phyloP scores from a whole-genome alignment of 2,113 vertebrate species.

The Thamnophis sirtalis region DNA sequence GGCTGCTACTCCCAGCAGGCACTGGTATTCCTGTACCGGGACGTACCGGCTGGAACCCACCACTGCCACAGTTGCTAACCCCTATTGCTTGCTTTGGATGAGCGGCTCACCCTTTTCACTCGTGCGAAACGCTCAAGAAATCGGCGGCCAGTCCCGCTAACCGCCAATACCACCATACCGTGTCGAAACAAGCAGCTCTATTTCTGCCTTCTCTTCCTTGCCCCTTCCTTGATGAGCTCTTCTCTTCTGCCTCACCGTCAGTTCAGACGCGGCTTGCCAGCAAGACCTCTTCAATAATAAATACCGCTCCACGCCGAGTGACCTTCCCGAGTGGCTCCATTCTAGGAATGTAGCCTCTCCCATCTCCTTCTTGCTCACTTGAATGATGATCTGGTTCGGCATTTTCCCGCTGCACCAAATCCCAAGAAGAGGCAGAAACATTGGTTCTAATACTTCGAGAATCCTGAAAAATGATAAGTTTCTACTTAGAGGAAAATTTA shows the following conservation, averaged over 20 bases:
- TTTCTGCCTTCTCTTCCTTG: neutral
- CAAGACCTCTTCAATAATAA: slow-evolving; percentile 33
- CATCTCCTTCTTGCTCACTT: slow-evolving; percentile 38
- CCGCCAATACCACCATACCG: too few relatives aligned
- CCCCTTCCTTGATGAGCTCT: neutral
- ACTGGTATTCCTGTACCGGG: too few relatives aligned
- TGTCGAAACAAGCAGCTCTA: neutral
- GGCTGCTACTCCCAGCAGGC: too few relatives aligned
- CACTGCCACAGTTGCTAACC: neutral
- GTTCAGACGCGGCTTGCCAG: slow-evolving; percentile 33
- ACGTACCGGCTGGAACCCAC: too few relatives aligned
- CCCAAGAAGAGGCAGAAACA: slow-evolving; percentile 20
- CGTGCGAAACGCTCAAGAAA: neutral
- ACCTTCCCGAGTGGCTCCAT: slow-evolving; percentile 19
- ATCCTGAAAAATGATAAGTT: slow-evolving; percentile 16
- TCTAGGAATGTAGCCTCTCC: slow-evolving; percentile 20
- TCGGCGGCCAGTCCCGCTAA: neutral
- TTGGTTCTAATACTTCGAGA: neutral
- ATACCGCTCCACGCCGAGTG: slow-evolving; percentile 23
- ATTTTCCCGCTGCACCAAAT: slow-evolving; percentile 7
- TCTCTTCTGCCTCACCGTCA: neutral
- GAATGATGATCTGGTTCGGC: slow-evolving; percentile 36
- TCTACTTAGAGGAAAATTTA: slow-evolving; percentile 22
- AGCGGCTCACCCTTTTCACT: neutral
- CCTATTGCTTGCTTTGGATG: neutral